Evolutionary conservation across 2,888 invertebrate species (phyloP), one percentile per base, ranked within the genome.

Genomic region (Drosophila testacea): DNA sequence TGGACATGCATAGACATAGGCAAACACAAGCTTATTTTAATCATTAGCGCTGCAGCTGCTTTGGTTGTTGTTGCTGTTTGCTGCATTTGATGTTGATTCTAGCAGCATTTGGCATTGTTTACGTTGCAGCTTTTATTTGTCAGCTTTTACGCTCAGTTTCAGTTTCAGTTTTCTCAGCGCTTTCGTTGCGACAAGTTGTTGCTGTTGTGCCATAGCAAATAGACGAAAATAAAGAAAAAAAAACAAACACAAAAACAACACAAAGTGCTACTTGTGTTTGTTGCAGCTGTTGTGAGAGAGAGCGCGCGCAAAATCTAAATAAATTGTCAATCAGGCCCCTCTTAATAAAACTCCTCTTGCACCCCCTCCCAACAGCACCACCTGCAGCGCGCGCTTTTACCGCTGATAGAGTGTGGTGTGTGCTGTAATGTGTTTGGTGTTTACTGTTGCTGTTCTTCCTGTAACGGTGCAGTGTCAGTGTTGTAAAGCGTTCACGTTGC

Each of bases 101-200:
- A 59, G 64, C 64, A 32, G 32, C 32, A 28, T 79, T 84, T 81
- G 83, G 65, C 74, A 81, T 73, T 68, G 81, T 81, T 78, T 80
- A 82, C 85, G 66, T 67, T 80, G 85, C 85, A 77, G 83, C 88
- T 84, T 86, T 86, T 79, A 80, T 84, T 84, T 78, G 72, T 80
- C 77, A 90, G 89, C 82, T 88, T 90, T 90, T 83, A 42, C 60
- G 60, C 75, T 78, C 77, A 80, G 69, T 76, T 89, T 89, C 89
- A 77, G 64, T 77, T 90, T 90, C 89, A 91, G 91, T 91, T 90
- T 90, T 91, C 84, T 89, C 89, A 81, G 85, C 84, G 91, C 91
- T 83, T 80, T 81, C 90, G 90, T 87, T 90, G 91, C 87, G 91
- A 90, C 83, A 83, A 91, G 91, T 91, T 88, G 86, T 79, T 69